These are phyloP conservation scores for Tursiops truncatus DNA, from an alignment of 2,113 vertebrate species.

Conservation along the genomic window DNA sequence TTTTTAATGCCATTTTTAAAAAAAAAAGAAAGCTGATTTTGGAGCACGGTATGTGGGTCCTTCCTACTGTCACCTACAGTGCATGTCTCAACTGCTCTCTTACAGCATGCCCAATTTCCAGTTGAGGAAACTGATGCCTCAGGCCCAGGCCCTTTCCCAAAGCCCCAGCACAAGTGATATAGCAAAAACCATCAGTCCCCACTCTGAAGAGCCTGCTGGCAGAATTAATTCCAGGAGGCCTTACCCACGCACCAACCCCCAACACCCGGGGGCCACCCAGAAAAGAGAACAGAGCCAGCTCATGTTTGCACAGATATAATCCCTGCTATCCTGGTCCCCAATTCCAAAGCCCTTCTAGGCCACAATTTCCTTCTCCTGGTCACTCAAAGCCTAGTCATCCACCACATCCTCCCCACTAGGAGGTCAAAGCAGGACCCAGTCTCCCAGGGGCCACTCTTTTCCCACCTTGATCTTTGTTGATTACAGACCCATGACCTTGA, in stretches of 20 bases:
- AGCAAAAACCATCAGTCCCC: not conserved
- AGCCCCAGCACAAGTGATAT: not conserved
- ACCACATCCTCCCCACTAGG: not conserved
- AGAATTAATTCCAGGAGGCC: not conserved
- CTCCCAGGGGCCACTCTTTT: not conserved
- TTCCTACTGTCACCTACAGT: not conserved
- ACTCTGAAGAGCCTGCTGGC: not conserved
- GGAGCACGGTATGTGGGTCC: not conserved
- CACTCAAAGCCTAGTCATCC: not conserved
- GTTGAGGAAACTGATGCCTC: not conserved
- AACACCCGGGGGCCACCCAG: not conserved
- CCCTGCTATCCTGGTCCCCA: not conserved
- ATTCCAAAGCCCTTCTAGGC: not conserved
- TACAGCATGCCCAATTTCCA: not conserved
- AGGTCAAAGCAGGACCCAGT: not conserved
- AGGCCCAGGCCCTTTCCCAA: not conserved
- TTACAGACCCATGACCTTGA: not conserved
- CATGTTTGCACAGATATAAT: conserved; percentile 55
- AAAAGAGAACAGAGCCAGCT: conserved; percentile 13
- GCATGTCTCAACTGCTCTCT: not conserved
- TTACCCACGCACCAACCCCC: not conserved
- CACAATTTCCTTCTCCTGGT: not conserved
- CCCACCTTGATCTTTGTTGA: not conserved
- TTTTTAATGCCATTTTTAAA: not conserved
- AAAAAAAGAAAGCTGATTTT: not conserved